phyloP scores from a whole-genome alignment of 2,888 invertebrate species.

The Nemotelus nigrinus region DNA sequence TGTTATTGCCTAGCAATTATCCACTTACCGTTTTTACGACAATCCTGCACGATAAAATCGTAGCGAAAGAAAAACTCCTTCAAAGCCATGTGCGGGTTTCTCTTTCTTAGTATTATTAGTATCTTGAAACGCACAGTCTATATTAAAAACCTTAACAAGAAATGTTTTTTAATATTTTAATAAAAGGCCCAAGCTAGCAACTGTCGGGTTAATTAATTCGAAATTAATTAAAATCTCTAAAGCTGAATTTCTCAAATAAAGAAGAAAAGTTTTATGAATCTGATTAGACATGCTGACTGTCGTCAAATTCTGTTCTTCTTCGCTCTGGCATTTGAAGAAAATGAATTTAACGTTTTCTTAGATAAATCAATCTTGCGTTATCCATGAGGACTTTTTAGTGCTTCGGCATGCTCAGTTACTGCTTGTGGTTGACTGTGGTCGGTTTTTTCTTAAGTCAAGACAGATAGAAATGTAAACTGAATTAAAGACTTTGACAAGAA shows the following conservation, averaged over 20 bases:
- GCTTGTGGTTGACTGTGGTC: background rate
- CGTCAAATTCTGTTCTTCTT: too few relatives aligned
- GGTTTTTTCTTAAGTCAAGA: background rate
- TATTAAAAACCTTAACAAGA: background rate
- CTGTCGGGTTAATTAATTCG: constrained; percentile 43
- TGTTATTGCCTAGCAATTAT: too few relatives aligned
- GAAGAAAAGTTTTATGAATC: constrained; percentile 41
- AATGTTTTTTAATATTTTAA: constrained; percentile 39
- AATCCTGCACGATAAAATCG: too few relatives aligned
- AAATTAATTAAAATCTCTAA: constrained; percentile 42
- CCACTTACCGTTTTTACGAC: too few relatives aligned
- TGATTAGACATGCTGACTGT: constrained; percentile 22
- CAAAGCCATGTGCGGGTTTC: too few relatives aligned
- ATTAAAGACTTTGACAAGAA: background rate
- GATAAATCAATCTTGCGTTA: constrained; percentile 18
- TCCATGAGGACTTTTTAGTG: background rate
- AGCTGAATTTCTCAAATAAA: constrained; percentile 38
- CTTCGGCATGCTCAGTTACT: background rate
- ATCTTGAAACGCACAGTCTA: too few relatives aligned
- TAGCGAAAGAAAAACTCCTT: too few relatives aligned
- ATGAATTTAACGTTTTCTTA: background rate
- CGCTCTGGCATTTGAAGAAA: background rate
- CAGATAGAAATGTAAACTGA: background rate
- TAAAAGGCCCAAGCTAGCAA: constrained; percentile 33
- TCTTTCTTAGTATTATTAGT: too few relatives aligned